Base-by-base conservation (phyloP, 1,140 invertebrate species). In the Conopomorpha cramerella region DNA sequence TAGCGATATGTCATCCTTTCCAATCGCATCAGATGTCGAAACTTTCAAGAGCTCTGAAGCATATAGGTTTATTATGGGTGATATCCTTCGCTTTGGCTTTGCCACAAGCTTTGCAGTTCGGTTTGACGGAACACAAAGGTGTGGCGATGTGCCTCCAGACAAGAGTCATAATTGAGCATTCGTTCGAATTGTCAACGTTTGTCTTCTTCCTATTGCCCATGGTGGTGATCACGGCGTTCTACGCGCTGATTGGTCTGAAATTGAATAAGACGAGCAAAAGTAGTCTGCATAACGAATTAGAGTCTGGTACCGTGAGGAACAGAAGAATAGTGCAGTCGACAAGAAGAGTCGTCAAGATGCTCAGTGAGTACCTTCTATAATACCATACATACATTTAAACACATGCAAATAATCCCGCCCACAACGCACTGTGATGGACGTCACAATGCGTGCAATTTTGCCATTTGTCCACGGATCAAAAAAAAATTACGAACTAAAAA, bases 171-270 rank as follows among this genome's bases (percentile, higher is more conserved):
- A 67, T 89, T 10, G 74, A 82, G 13, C 87, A 91, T 60, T 84
- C 88, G 1, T 95, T 94, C 52, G 88, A 90, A 51, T 81, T 93
- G 37, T 93, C 91, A 1, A 91, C 90, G 0, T 83, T 92, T 43
- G 57, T 94, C 13, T 93, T 95, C 65, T 95, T 95, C 60, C 82
- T 92, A 3, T 78, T 86, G 2, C 92, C 93, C 1, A 93, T 95
- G 90, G 85, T 87, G 10, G 70, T 94, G 18, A 94, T 95, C 49
- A 90, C 87, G 3, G 86, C 88, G 2, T 79, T 94, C 1, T 95
- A 96, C 61, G 79, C 89, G n/a, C 68, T 92, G 34, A 94, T 95
- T 51, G 92, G 88, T 4, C 55, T 91, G 10, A 85, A 87, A 47
- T 67, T 94, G 19, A 83, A 85, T 43, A 73, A 82, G 34, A 85